Evolutionary conservation across 2,888 invertebrate species (phyloP).

Genomic region (Leptinotarsa haldemani): DNA sequence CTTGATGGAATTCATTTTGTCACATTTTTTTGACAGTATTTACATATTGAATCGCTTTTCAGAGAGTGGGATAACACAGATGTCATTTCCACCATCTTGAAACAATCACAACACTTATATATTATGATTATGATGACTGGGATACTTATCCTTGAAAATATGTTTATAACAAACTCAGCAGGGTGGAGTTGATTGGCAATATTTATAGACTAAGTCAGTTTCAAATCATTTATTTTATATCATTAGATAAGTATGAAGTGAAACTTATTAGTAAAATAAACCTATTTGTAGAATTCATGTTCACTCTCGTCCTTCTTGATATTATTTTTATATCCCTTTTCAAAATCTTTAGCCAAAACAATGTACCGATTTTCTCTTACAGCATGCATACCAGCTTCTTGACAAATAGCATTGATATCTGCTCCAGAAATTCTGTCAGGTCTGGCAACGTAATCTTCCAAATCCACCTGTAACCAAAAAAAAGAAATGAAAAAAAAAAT

Average conservation of each 20-base stretch:
- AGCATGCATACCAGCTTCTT: conserved; percentile 99
- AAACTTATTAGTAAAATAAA: conserved; percentile 14
- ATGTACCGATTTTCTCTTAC: conserved; percentile 99
- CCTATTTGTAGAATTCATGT: conserved; percentile 99
- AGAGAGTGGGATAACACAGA: too few relatives aligned
- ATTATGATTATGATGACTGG: too few relatives aligned
- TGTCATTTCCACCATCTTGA: too few relatives aligned
- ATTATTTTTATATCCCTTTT: conserved; percentile 99
- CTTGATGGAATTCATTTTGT: too few relatives aligned
- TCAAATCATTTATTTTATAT: neutral
- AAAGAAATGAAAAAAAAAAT: neutral
- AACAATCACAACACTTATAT: too few relatives aligned
- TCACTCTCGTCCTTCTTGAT: conserved; percentile 99
- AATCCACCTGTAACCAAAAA: conserved; percentile 76
- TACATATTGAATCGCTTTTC: too few relatives aligned
- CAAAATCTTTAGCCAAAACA: conserved; percentile 98
- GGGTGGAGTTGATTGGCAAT: neutral
- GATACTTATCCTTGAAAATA: too few relatives aligned
- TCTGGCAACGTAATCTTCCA: conserved; percentile 98
- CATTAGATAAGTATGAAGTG: neutral
- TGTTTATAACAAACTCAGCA: too few relatives aligned
- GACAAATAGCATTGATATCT: conserved; percentile 99
- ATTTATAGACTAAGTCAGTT: neutral
- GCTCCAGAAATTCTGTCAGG: conserved; percentile 99
- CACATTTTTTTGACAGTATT: too few relatives aligned